These are phyloP conservation scores for Rapana venosa DNA, from an alignment of 2,888 invertebrate species.

Conservation along the genomic window DNA sequence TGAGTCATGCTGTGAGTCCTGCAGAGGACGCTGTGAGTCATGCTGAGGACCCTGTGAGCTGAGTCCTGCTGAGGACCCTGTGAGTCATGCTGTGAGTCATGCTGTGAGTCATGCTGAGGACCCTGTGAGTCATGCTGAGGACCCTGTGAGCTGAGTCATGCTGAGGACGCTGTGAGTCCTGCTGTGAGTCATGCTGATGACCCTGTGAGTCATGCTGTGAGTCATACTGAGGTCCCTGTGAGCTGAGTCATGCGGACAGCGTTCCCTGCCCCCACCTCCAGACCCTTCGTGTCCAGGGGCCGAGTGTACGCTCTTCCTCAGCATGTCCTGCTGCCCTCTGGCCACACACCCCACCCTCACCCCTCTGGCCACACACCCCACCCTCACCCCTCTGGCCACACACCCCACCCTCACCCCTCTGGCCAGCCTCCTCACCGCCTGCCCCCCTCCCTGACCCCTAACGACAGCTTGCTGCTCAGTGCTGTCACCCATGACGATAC, in stretches of 20 bases:
- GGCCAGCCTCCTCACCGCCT: background rate
- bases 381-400: too few relatives aligned
- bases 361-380: background rate
- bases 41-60: too few relatives aligned
- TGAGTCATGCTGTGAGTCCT: background rate
- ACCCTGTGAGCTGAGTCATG: background rate
- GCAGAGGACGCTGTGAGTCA: background rate
- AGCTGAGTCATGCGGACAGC: background rate
- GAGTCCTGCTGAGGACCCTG: too few relatives aligned
- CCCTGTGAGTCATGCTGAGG: background rate
- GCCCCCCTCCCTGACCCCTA: background rate
- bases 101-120: background rate
- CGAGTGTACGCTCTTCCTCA: slow-evolving; percentile 27
- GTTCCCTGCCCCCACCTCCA: background rate
- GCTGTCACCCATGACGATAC: background rate
- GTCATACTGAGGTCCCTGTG: background rate
- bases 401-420: background rate
- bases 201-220: background rate
- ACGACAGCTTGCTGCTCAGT: background rate
- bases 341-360: slow-evolving; percentile 30
- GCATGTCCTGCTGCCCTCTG: slow-evolving; percentile 32
- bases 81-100: background rate
- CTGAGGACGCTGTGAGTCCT: background rate
- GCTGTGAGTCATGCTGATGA: background rate
- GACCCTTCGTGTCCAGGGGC: slow-evolving; percentile 19